Evolutionary conservation across 2,113 vertebrate genomes (phyloP).

Genomic region (Urocynchramus pylzowi): DNA sequence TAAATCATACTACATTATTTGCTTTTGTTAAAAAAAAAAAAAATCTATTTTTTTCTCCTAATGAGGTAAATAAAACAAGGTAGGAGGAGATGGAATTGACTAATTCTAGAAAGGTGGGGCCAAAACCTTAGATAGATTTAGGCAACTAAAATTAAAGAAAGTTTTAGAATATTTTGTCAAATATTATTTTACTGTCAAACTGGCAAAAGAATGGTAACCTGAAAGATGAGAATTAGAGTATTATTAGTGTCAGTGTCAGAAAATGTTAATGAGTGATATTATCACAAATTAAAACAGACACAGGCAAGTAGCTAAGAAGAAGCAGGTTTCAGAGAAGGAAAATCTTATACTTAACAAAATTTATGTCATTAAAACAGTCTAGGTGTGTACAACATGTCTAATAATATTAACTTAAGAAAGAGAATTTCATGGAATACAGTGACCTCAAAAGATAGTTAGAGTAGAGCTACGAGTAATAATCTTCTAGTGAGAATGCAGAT

Average conservation of each 20-base stretch:
- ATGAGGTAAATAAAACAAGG: not conserved
- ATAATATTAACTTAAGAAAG: not conserved
- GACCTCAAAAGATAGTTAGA: not conserved
- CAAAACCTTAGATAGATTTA: not conserved
- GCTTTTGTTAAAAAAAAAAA: not conserved
- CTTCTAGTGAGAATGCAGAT: not conserved
- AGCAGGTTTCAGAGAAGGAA: not conserved
- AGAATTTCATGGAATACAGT: not conserved
- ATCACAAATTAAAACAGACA: not conserved
- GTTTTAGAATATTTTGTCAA: not conserved
- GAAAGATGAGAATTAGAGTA: not conserved
- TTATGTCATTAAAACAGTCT: not conserved
- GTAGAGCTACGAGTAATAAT: not conserved
- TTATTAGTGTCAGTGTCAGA: not conserved
- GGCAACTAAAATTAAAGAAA: not conserved
- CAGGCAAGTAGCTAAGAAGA: not conserved
- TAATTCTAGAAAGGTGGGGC: not conserved
- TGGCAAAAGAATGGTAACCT: not conserved
- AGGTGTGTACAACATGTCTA: not conserved
- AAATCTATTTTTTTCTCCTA: not conserved
- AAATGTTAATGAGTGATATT: not conserved
- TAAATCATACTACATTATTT: not conserved
- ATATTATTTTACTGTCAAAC: not conserved
- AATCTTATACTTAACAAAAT: not conserved
- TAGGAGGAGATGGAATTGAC: not conserved